These are phyloP conservation scores for Drosophila varians DNA, from an alignment of 1,140 invertebrate genomes.

Conservation along the genomic window DNA sequence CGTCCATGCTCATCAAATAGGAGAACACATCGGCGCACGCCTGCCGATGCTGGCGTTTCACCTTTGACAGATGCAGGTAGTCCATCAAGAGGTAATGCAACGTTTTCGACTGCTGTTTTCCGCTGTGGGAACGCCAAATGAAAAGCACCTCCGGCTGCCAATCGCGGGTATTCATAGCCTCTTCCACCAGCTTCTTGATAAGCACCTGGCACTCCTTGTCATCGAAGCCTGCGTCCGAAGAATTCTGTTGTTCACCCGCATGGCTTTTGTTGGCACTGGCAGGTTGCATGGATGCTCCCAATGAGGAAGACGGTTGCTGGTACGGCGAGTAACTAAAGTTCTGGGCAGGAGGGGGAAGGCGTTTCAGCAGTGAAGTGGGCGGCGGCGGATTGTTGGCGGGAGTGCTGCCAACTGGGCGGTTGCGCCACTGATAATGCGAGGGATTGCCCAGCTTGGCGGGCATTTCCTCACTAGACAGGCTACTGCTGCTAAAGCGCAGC, in stretches of 20 bases:
- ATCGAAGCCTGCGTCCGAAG: conserved; percentile 13
- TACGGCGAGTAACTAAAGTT: conserved; percentile 39
- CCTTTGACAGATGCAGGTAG: conserved; percentile 57
- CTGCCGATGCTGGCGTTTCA: conserved; percentile 55
- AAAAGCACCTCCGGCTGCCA: conserved; percentile 58
- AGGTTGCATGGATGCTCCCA: neutral
- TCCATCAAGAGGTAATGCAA: conserved; percentile 59
- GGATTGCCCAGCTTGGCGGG: conserved; percentile 68
- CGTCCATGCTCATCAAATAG: conserved; percentile 53
- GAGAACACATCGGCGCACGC: conserved; percentile 61
- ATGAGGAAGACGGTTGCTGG: conserved; percentile 30
- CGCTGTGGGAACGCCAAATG: conserved; percentile 49
- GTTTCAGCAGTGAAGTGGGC: conserved; percentile 52
- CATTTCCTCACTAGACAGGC: conserved; percentile 39
- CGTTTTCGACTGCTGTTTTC: conserved; percentile 46
- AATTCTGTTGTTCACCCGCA: neutral
- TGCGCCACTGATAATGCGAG: conserved; percentile 69
- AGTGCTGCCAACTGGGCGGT: conserved; percentile 52
- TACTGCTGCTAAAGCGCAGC: conserved; percentile 66
- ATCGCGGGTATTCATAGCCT: conserved; percentile 45
- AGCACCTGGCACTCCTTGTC: conserved; percentile 55
- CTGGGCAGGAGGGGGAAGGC: conserved; percentile 11
- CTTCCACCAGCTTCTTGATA: conserved; percentile 60
- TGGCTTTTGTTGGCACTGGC: conserved; percentile 5
- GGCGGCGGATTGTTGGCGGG: neutral